A percentile compares a stretch with the other conserved stretches of the same genome.
phyloP scores from a whole-genome alignment of 2,113 vertebrate genomes.

The Neopipo cinnamomea region DNA sequence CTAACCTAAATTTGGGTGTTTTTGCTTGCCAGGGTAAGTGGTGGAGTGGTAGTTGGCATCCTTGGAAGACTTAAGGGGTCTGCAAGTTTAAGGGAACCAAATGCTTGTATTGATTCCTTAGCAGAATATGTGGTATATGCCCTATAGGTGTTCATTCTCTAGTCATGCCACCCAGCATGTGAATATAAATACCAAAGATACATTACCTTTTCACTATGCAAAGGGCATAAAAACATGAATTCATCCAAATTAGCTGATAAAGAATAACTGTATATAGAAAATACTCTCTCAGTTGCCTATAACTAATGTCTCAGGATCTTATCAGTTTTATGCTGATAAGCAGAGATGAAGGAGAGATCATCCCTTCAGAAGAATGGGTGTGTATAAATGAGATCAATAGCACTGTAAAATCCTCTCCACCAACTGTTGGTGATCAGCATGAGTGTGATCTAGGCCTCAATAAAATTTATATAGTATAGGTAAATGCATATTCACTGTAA shows the following conservation, averaged over 20 bases:
- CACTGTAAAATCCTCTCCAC: neutral
- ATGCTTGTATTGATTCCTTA: neutral
- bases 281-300: neutral
- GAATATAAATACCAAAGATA: neutral
- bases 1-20: neutral
- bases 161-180: neutral
- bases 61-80: neutral
- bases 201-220: neutral
- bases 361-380: neutral
- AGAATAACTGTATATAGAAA: neutral
- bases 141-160: neutral
- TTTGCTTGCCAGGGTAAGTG: neutral
- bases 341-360: neutral
- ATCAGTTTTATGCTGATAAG: neutral
- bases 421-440: neutral
- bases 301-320: neutral
- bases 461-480: neutral
- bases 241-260: neutral
- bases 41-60: neutral
- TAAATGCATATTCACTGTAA: neutral
- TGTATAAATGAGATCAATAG: neutral
- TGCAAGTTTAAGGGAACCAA: neutral
- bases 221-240: neutral
- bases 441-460: neutral
- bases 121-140: neutral